Evolutionary conservation across 2,888 invertebrate genomes (phyloP).

Genomic region (Mythimna loreyi): DNA sequence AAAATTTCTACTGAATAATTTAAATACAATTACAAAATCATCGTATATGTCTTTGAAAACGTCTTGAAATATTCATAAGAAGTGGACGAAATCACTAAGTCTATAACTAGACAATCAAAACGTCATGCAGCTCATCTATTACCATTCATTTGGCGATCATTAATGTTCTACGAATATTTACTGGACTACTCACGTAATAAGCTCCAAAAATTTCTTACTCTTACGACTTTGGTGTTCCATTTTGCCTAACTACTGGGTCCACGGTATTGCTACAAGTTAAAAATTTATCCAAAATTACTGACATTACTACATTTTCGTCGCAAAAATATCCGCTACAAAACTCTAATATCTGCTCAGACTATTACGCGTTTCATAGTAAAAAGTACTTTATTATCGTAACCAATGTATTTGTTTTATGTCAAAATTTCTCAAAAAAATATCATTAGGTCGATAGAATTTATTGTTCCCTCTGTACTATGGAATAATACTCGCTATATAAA

Average conservation of each 20-base stretch:
- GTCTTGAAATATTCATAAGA: constrained; percentile 65
- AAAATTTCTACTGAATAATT: constrained; percentile 14
- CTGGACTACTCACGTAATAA: constrained; percentile 78
- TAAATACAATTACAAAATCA: constrained; percentile 37
- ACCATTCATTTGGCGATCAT: constrained; percentile 59
- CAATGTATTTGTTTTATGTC: constrained; percentile 65
- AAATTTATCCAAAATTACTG: constrained; percentile 89
- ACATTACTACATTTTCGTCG: constrained; percentile 83
- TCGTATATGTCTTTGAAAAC: constrained; percentile 40
- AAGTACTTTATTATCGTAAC: constrained; percentile 69
- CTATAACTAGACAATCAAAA: constrained; percentile 74
- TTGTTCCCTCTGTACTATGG: constrained; percentile 83
- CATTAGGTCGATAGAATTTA: constrained; percentile 79
- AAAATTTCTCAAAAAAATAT: constrained; percentile 83
- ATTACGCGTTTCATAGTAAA: constrained; percentile 73
- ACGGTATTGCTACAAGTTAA: constrained; percentile 79
- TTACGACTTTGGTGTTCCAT: constrained; percentile 87
- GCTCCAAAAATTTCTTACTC: constrained; percentile 82
- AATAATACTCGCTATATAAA: constrained; percentile 62
- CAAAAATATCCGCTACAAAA: constrained; percentile 87
- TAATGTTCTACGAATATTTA: constrained; percentile 62
- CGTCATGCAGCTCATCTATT: constrained; percentile 66
- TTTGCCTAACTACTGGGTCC: constrained; percentile 87
- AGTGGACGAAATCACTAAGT: constrained; percentile 84
- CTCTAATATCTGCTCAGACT: constrained; percentile 81